Base-by-base conservation (phyloP, 2,888 invertebrate genomes). In the Plebejus argus region DNA sequence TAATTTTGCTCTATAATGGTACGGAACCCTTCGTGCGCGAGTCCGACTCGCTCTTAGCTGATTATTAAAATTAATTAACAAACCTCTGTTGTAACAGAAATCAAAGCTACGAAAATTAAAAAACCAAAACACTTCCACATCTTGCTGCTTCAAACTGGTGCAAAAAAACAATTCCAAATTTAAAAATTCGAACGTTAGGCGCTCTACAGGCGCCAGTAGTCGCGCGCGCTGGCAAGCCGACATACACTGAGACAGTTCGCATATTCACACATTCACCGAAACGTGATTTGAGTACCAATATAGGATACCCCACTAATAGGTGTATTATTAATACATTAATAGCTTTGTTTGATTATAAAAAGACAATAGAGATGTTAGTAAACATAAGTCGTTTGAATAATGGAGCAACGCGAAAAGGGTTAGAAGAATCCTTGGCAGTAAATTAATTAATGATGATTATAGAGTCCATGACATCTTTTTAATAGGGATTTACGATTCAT, bases 41-140 rank as follows among this genome's bases (percentile, higher is more conserved):
- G n/a, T n/a, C n/a, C n/a, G n/a, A n/a, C n/a, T n/a, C n/a, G n/a
- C n/a, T n/a, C n/a, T n/a, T n/a, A n/a, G n/a, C n/a, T n/a, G n/a
- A n/a, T n/a, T n/a, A n/a, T n/a, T n/a, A n/a, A n/a, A n/a, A n/a
- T n/a, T n/a, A n/a, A 61, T 10, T 8, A 20, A 89, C 91, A 81
- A 85, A 93, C 92, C 91, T 91, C 87, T 70, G 88, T 85, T 83
- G 81, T 84, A 86, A 89, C 88, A 88, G 91, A 90, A 90, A 90
- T 88, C 82, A 88, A 83, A 78, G 85, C 84, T 83, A 89, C 87
- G 83, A 88, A 80, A 89, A 92, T 87, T 81, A 93, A 87, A 84
- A 90, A 83, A 82, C 88, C 86, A 85, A 86, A 85, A 83, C 89
- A 90, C 90, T 90, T 91, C 88, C 89, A 90, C 93, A 93, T 93